Percentiles rank a stretch among this genome's conserved stretches.
Evolutionary conservation across 2,113 vertebrate species (phyloP).

Genomic region (Crotalus viridis): DNA sequence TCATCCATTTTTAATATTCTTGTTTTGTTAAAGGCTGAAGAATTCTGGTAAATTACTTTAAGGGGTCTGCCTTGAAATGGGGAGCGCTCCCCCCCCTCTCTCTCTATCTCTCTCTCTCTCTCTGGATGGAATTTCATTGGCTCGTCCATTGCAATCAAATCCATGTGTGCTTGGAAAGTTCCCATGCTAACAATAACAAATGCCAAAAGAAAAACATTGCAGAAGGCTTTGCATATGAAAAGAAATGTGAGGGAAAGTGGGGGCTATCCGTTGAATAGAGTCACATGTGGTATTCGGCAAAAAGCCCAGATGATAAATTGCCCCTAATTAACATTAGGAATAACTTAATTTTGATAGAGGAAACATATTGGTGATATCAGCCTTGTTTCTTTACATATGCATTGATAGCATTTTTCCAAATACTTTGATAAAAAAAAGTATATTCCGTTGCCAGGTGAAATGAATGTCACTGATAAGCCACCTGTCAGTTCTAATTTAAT

Average conservation of each 20-base stretch:
- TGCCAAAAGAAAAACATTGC: not conserved
- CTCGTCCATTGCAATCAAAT: not conserved
- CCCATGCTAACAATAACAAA: not conserved
- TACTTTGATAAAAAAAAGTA: constrained; percentile 21
- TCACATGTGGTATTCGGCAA: not conserved
- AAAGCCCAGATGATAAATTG: not conserved
- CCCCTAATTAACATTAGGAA: constrained; percentile 5
- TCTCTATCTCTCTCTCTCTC: too few relatives aligned
- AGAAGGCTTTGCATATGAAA: not conserved
- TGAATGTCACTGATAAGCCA: not conserved
- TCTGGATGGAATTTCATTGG: not conserved
- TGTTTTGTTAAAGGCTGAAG: not conserved
- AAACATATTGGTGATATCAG: constrained; percentile 2
- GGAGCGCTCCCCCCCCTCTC: fast-evolving
- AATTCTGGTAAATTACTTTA: constrained; percentile 25
- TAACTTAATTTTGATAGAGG: not conserved
- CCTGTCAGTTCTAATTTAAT: not conserved
- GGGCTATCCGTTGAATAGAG: not conserved
- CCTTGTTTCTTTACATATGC: not conserved
- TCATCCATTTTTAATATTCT: not conserved
- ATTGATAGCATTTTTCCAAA: constrained; percentile 12
- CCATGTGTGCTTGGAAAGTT: constrained; percentile 23
- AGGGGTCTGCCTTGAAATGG: constrained; percentile 23
- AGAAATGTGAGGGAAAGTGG: constrained; percentile 11
- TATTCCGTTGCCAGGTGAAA: fast-evolving